Percentiles rank a stretch among this genome's conserved stretches.
Evolutionary conservation across 2,797 vertebrate genomes (phyloP).

Genomic region (Crocidura indochinensis): DNA sequence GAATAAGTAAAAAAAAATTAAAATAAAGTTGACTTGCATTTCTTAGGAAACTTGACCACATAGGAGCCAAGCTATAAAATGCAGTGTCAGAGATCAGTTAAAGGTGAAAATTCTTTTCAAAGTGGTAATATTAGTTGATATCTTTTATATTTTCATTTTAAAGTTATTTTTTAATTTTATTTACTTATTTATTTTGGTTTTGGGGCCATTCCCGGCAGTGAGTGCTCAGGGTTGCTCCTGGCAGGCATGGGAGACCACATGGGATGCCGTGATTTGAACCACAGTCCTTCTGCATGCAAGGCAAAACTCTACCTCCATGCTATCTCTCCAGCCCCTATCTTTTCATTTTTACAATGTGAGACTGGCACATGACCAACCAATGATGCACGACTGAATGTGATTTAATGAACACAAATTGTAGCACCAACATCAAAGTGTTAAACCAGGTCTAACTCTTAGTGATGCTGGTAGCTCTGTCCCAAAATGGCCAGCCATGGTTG

Average conservation of each 20-base stretch:
- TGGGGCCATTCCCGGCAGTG: too few relatives aligned
- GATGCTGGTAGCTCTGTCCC: neutral
- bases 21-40: neutral
- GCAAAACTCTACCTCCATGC: too few relatives aligned
- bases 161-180: neutral
- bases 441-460: neutral
- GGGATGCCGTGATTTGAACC: too few relatives aligned
- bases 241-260: too few relatives aligned
- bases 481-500: neutral
- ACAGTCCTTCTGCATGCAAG: too few relatives aligned
- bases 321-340: too few relatives aligned
- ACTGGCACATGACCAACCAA: too few relatives aligned
- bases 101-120: slow-evolving; percentile 55
- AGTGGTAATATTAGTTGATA: neutral
- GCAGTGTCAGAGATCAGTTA: slow-evolving; percentile 32
- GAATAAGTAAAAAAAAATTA: slow-evolving; percentile 59
- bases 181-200: too few relatives aligned
- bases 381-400: too few relatives aligned
- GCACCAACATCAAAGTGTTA: too few relatives aligned
- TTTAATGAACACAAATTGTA: too few relatives aligned
- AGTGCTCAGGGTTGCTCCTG: too few relatives aligned
- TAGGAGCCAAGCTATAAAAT: slow-evolving; percentile 9
- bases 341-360: neutral
- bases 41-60: slow-evolving; percentile 39
- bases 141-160: slow-evolving; percentile 25